phyloP scores from a whole-genome alignment of 2,888 invertebrate genomes.

The Caenorhabditis sulstoni region DNA sequence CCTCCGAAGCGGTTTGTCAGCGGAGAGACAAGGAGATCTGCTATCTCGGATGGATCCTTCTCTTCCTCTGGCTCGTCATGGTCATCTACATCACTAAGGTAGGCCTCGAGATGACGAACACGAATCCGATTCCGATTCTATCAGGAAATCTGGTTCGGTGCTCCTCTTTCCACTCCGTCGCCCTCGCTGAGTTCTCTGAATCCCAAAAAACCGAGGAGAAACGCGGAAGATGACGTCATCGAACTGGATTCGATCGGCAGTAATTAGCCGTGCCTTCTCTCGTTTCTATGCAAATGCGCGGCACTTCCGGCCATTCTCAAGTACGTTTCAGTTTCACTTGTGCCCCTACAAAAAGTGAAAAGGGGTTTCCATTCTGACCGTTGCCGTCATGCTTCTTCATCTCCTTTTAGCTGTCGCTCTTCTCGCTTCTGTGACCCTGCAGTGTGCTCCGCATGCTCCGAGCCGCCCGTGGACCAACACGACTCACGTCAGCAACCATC shows the following conservation, averaged over 20 bases:
- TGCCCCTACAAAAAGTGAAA: not conserved
- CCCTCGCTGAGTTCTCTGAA: constrained; percentile 30
- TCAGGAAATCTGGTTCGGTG: constrained; percentile 64
- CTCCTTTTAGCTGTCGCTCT: not conserved
- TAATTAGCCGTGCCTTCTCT: constrained; percentile 23
- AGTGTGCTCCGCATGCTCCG: constrained; percentile 44
- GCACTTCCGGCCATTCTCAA: constrained; percentile 3
- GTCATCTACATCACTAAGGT: constrained; percentile 72
- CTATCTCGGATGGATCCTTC: constrained; percentile 68
- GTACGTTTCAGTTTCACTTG: constrained; percentile 3
- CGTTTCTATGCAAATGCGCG: constrained; percentile 8
- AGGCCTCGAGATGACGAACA: not conserved
- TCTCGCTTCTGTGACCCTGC: constrained; percentile 19
- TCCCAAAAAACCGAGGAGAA: not conserved
- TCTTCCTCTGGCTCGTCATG: constrained; percentile 68
- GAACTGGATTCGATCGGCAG: constrained; percentile 42
- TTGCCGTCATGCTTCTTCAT: not conserved
- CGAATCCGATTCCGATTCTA: not conserved
- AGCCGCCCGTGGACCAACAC: constrained; percentile 34
- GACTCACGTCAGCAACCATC: constrained; percentile 23
- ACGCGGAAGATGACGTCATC: constrained; percentile 36
- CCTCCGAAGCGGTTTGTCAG: constrained; percentile 53
- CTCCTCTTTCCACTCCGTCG: constrained; percentile 43
- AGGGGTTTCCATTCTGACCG: not conserved
- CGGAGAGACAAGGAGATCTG: constrained; percentile 69